Conservation (phyloP, 30 jellyfish, hydroid and myxozoan species). For the Haliclystus octoradiatus region DNA sequence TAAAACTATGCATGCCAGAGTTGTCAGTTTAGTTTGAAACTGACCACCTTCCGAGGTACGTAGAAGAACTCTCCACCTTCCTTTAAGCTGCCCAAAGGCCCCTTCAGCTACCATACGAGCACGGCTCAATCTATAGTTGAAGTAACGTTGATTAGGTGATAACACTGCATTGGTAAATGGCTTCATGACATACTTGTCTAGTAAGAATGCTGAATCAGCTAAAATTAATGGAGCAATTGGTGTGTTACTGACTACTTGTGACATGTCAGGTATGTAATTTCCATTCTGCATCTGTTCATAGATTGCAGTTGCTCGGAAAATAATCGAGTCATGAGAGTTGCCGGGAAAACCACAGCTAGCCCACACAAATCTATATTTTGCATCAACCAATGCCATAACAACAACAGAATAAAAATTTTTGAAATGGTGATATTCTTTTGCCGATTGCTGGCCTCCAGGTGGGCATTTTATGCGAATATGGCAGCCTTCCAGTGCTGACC, state of each 20-base stretch:
- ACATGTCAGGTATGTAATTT: not conserved
- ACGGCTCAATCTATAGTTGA: slow-evolving; percentile 25
- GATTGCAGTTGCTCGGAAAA: slow-evolving; percentile 16
- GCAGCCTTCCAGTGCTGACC: slow-evolving; percentile 50
- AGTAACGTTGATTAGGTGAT: slow-evolving; percentile 25
- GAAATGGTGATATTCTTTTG: slow-evolving; percentile 36
- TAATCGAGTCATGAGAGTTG: slow-evolving; percentile 27
- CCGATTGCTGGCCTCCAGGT: slow-evolving; percentile 26
- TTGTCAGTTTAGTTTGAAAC: slow-evolving; percentile 8
- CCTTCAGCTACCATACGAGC: slow-evolving; percentile 40
- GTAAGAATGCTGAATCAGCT: slow-evolving; percentile 60
- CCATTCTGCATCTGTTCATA: slow-evolving; percentile 10
- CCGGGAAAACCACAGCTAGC: slow-evolving; percentile 36
- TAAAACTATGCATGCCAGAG: slow-evolving; percentile 39
- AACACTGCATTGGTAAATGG: slow-evolving; percentile 27
- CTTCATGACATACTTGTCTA: slow-evolving; percentile 24
- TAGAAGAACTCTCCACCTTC: slow-evolving; percentile 24
- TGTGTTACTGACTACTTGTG: not conserved
- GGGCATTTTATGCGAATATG: slow-evolving; percentile 51
- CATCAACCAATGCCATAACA: slow-evolving; percentile 32
- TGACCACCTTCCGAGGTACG: slow-evolving; percentile 14
- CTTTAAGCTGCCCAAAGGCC: slow-evolving; percentile 45
- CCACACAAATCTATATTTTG: slow-evolving; percentile 25
- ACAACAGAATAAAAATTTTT: slow-evolving; percentile 19
- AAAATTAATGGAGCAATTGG: slow-evolving; percentile 37